Percentiles rank a stretch among this genome's conserved stretches.
Evolutionary conservation across 2,797 vertebrate species (phyloP).

Genomic region (Centroberyx gerrardi): DNA sequence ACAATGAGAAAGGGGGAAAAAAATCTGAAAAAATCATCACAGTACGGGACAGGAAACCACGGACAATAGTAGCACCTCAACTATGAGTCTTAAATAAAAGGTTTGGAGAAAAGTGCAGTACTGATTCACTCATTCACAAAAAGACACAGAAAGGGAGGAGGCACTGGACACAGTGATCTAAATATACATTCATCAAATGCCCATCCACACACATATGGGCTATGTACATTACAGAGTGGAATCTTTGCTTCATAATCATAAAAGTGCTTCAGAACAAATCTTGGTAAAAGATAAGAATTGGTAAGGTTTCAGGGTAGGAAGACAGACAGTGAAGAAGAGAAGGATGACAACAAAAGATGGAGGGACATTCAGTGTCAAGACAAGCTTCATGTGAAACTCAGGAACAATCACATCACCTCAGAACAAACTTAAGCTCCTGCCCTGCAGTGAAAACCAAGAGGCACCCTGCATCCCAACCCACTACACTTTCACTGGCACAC

Average conservation of each 20-base stretch:
- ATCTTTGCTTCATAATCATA: constrained; percentile 16
- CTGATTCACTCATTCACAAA: constrained; percentile 9
- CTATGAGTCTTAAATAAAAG: constrained; percentile 3
- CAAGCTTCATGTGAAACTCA: not conserved
- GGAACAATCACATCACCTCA: no score
- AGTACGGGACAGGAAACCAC: not conserved
- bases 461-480: not conserved
- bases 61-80: not conserved
- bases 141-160: constrained; percentile 36
- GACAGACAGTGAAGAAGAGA: not conserved
- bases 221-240: constrained; percentile 25
- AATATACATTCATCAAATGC: constrained; percentile 64
- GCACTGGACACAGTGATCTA: constrained; percentile 49
- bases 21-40: not conserved
- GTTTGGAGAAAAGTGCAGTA: constrained; percentile 19
- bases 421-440: not conserved
- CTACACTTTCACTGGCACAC: not conserved
- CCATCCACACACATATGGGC: constrained; percentile 35
- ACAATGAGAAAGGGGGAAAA: constrained; percentile 6
- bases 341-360: constrained; percentile 4
- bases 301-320: not conserved
- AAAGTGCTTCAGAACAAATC: constrained; percentile 59
- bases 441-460: not conserved
- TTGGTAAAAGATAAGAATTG: not conserved
- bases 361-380: not conserved